phyloP scores from a whole-genome alignment of 2,797 vertebrate species.

The Sebastiscus tertius region DNA sequence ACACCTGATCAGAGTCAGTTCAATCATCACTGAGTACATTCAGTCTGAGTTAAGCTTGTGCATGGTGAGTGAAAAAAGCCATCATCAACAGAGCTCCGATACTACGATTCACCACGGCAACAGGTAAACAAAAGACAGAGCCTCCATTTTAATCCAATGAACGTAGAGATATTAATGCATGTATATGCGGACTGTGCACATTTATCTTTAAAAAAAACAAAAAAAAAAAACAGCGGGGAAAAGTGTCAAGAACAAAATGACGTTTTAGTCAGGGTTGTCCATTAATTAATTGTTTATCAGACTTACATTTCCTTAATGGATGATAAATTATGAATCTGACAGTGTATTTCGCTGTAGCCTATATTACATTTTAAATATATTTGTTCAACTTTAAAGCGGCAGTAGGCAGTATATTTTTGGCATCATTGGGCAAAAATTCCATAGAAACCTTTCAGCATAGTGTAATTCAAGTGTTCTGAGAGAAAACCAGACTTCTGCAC shows the following conservation, averaged over 20 bases:
- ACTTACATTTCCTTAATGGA: too few relatives aligned
- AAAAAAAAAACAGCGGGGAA: neutral
- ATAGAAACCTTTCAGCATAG: too few relatives aligned
- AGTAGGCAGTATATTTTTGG: too few relatives aligned
- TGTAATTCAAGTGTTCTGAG: too few relatives aligned
- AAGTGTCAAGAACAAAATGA: neutral
- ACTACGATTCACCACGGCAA: neutral
- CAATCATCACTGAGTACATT: neutral
- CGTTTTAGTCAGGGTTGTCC: too few relatives aligned
- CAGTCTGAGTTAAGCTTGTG: neutral
- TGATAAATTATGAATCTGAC: too few relatives aligned
- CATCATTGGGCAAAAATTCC: too few relatives aligned
- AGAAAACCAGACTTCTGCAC: too few relatives aligned
- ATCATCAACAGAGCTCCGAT: neutral
- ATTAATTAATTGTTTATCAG: too few relatives aligned
- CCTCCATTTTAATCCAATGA: neutral
- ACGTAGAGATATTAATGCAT: neutral
- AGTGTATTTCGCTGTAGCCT: neutral
- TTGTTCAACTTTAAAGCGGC: neutral
- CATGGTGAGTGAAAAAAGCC: neutral
- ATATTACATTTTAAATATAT: neutral
- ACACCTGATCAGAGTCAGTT: neutral
- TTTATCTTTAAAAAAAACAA: too few relatives aligned
- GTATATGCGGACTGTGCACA: too few relatives aligned
- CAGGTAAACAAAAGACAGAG: neutral